A percentile compares a stretch with the other conserved stretches of the same genome.
Conservation (phyloP, 2,113 vertebrate genomes). For the Pachyramphus minor region DNA sequence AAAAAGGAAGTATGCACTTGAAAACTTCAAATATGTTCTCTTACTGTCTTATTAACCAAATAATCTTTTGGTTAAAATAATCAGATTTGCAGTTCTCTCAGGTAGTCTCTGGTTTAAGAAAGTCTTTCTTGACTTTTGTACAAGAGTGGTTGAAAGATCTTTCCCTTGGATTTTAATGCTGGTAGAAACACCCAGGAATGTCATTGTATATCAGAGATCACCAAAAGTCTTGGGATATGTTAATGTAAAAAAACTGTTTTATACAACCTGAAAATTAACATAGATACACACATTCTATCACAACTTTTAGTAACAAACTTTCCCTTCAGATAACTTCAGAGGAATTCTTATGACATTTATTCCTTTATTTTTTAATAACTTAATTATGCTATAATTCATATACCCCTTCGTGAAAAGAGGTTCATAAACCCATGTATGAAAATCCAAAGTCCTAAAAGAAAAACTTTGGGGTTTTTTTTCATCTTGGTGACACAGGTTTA, state of each 20-base stretch:
- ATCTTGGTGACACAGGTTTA: not conserved
- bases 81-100: not conserved
- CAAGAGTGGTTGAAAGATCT: not conserved
- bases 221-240: not conserved
- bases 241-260: not conserved
- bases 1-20: not conserved
- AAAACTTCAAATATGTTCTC: not conserved
- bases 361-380: not conserved
- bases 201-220: not conserved
- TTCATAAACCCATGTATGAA: not conserved
- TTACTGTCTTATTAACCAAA: not conserved
- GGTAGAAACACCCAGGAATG: not conserved
- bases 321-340: not conserved
- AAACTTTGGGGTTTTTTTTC: fast-evolving
- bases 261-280: not conserved
- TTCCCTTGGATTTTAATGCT: not conserved
- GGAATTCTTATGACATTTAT: not conserved
- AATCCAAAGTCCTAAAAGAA: not conserved
- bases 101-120: not conserved
- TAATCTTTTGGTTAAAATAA: not conserved
- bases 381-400: not conserved
- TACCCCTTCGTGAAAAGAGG: no score
- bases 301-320: not conserved
- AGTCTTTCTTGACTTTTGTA: not conserved
- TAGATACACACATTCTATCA: not conserved